Conservation (phyloP, 2,113 vertebrate species). For the Phainopepla nitens region DNA sequence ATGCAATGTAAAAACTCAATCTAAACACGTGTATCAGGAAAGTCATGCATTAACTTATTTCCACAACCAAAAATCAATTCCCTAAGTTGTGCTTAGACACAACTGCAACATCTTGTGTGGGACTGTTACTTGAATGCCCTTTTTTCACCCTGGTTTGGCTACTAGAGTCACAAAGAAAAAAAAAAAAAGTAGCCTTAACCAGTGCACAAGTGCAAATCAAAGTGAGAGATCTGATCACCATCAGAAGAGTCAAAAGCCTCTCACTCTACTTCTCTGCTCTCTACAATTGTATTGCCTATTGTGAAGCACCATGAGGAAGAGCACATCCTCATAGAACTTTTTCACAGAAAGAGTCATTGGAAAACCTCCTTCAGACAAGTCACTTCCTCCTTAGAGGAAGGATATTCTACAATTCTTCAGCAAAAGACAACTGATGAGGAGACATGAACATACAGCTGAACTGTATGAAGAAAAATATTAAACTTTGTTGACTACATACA, state of each 20-base stretch:
- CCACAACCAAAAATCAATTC: neutral
- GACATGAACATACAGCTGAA: neutral
- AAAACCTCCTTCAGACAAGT: neutral
- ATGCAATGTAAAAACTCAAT: neutral
- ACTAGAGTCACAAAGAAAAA: neutral
- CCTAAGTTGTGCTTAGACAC: neutral
- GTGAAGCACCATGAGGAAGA: neutral
- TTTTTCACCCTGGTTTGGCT: neutral
- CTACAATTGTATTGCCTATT: accelerated
- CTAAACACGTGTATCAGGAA: neutral
- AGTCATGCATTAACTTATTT: neutral
- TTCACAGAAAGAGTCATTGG: neutral
- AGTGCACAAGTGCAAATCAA: neutral
- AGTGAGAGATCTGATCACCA: neutral
- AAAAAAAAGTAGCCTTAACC: neutral
- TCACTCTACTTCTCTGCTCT: neutral
- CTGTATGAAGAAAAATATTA: neutral
- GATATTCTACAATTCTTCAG: neutral
- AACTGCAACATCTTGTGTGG: neutral
- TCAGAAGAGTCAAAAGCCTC: neutral
- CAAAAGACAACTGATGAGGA: neutral
- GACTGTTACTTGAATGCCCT: neutral
- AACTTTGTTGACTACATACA: neutral
- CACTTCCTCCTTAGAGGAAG: neutral
- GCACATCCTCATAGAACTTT: neutral